phyloP scores from a whole-genome alignment of 2,888 invertebrate species.

The Lottia gigantea region DNA sequence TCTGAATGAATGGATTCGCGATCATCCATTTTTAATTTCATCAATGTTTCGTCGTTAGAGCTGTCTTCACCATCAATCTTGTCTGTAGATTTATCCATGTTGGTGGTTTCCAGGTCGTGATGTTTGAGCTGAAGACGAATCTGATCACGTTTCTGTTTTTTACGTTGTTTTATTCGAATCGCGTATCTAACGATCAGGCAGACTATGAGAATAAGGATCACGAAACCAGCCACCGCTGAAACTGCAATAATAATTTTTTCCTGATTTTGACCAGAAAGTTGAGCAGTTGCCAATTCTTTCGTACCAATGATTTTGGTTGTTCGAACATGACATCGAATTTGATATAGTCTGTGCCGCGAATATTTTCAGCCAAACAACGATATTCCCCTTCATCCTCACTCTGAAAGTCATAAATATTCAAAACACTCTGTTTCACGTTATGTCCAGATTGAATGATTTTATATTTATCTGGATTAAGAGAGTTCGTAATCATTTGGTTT shows the following conservation, averaged over 20 bases:
- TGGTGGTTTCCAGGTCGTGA: slow-evolving; percentile 16
- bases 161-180: not conserved
- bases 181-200: not conserved
- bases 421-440: slow-evolving; percentile 35
- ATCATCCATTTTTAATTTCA: slow-evolving; percentile 24
- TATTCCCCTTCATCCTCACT: slow-evolving; percentile 52
- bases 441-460: slow-evolving; percentile 29
- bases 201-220: not conserved
- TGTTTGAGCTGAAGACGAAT: not conserved
- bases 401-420: slow-evolving; percentile 47
- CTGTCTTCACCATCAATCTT: slow-evolving; percentile 30
- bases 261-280: not conserved
- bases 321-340: not conserved
- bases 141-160: slow-evolving; percentile 1
- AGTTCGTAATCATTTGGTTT: slow-evolving; percentile 33
- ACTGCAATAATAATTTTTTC: not conserved
- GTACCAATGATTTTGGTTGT: not conserved
- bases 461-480: slow-evolving; percentile 38
- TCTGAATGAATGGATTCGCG: slow-evolving; percentile 21
- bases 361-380: slow-evolving; percentile 51
- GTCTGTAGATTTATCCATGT: slow-evolving; percentile 19
- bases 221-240: not conserved
- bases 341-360: slow-evolving; percentile 32
- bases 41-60: slow-evolving; percentile 31
- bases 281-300: not conserved